Base-by-base conservation (phyloP, 2,888 invertebrate genomes). In the Diogma glabrata region DNA sequence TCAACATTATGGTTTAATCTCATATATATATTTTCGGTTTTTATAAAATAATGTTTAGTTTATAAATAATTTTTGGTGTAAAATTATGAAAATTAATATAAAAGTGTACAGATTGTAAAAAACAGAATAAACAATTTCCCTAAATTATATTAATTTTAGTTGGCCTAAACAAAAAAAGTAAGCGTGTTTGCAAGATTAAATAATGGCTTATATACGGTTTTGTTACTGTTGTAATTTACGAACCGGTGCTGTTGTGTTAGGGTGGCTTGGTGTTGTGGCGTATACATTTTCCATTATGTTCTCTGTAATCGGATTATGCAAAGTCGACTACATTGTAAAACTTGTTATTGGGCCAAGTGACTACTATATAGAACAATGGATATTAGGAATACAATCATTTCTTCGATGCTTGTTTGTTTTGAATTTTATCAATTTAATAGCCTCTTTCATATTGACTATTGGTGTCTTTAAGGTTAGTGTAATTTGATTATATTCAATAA, bases 401-500 rank as follows among this genome's bases (percentile, higher is more conserved):
- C 14, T 43, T 20, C 22, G 43, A 22, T 43, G 22, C 9, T 43
- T 43, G 9, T 43, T 43, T 43, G 43, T 43, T 14, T 20, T 43
- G n/a, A 43, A 23, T 22, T 5, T 43, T 8, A 43, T 43, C n/a
- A 43, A 43, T 43, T 43, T 43, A n/a, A 22, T 43, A 23, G 43
- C 43, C 3, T 20, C 43, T 8, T n/a, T 14, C 20, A 43, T 43
- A 23, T 22, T 43, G 23, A 43, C 23, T 22, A 6, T 43, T 23
- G 43, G 43, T 43, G 43, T n/a, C 43, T 14, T 43, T 14, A 43
- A 43, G 43, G 43, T 43, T 43, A 43, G 43, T 43, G n/a, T 22
- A 43, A 43, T n/a, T n/a, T n/a, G n/a, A n/a, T n/a, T n/a, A n/a
- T n/a, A n/a, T n/a, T n/a, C n/a, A n/a, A n/a, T n/a, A n/a, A n/a